Percentiles rank a stretch among this genome's conserved stretches.
These are phyloP conservation scores for Byasa hedistus DNA, from an alignment of 2,888 invertebrate species.

Conservation along the genomic window DNA sequence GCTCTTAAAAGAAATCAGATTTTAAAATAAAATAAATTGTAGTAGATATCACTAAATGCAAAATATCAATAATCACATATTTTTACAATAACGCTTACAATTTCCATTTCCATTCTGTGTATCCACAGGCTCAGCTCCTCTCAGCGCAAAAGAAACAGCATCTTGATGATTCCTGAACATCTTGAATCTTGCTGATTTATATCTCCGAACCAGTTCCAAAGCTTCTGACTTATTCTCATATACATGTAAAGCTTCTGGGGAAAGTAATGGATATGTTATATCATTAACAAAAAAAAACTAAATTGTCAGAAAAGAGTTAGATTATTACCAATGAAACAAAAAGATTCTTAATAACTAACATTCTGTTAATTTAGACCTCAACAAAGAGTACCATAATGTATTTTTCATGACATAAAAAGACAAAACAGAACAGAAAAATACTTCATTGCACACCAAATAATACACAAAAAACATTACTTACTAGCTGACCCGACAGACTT, in stretches of 20 bases:
- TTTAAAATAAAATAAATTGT: not conserved
- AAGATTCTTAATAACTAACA: not conserved
- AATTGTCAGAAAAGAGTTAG: not conserved
- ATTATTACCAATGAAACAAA: not conserved
- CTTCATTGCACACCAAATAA: too few relatives aligned
- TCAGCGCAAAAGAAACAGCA: conserved; percentile 86
- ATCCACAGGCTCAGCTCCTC: conserved; percentile 81
- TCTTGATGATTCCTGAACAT: conserved; percentile 86
- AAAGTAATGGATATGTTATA: not conserved
- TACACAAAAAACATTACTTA: too few relatives aligned
- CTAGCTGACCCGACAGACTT: too few relatives aligned
- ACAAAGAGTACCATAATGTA: too few relatives aligned
- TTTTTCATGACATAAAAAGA: too few relatives aligned
- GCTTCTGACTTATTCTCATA: conserved; percentile 87
- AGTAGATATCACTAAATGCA: not conserved
- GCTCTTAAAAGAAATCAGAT: too few relatives aligned
- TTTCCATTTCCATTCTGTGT: conserved; percentile 70
- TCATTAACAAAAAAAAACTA: not conserved
- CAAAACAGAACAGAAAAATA: too few relatives aligned
- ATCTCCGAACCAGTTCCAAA: conserved; percentile 85
- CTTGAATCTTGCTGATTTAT: conserved; percentile 90
- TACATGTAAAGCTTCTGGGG: conserved; percentile 77
- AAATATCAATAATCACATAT: not conserved
- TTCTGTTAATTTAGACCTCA: too few relatives aligned
- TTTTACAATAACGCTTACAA: conserved; percentile 46